Conservation (phyloP, 2,888 invertebrate genomes). For the Acronicta aceris region DNA sequence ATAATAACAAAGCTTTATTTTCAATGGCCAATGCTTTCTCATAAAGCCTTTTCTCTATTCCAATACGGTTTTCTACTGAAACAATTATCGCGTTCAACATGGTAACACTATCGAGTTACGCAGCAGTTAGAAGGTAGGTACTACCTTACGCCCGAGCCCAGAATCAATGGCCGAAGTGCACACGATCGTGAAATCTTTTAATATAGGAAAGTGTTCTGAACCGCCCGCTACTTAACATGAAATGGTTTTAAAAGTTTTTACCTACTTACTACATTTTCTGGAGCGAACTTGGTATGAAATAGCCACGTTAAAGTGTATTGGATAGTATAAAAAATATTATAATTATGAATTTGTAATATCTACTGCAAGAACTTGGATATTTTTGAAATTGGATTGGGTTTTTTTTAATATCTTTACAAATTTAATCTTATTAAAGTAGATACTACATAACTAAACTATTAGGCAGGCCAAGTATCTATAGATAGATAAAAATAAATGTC, state of each 20-base stretch:
- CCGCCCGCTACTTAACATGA: slow-evolving; percentile 29
- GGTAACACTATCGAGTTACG: slow-evolving; percentile 35
- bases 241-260: slow-evolving; percentile 39
- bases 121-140: slow-evolving; percentile 42
- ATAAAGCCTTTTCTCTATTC: background rate
- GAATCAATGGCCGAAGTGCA: slow-evolving; percentile 57
- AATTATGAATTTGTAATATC: no score
- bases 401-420: no score
- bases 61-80: background rate
- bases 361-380: no score
- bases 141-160: slow-evolving; percentile 35
- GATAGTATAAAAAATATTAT: no score
- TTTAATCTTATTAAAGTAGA: no score
- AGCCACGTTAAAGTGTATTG: background rate
- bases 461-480: no score
- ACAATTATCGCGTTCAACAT: background rate
- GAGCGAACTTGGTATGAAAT: slow-evolving; percentile 1
- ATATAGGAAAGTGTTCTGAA: slow-evolving; percentile 65
- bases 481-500: no score
- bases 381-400: no score
- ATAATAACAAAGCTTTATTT: no score
- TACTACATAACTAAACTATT: no score
- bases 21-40: background rate
- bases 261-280: slow-evolving; percentile 33
- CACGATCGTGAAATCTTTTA: slow-evolving; percentile 67